Evolutionary conservation across 2,113 vertebrate species (phyloP).

Genomic region (Regulus satrapa): DNA sequence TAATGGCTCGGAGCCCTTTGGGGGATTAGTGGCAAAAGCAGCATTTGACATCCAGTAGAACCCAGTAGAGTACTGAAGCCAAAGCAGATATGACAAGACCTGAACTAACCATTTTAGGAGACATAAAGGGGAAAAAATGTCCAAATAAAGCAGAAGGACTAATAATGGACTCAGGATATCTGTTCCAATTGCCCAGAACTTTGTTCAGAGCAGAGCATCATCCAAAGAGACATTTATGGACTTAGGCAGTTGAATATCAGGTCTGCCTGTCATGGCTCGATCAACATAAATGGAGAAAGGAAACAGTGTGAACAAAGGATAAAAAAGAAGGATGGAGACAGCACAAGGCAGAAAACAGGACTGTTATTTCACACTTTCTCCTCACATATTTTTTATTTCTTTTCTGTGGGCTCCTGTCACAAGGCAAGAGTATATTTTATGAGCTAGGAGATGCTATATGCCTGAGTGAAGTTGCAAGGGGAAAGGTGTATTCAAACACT

Average conservation of each 20-base stretch:
- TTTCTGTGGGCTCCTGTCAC: background rate
- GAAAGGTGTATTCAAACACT: background rate
- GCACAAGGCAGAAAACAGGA: slow-evolving; percentile 6
- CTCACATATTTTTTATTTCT: background rate
- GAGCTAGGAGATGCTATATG: background rate
- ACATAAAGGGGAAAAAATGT: background rate
- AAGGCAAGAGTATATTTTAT: background rate
- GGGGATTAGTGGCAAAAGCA: background rate
- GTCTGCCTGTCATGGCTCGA: background rate
- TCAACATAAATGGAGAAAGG: slow-evolving; percentile 18
- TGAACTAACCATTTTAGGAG: background rate
- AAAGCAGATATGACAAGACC: background rate
- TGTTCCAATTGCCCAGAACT: slow-evolving; percentile 34
- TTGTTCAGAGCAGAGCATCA: slow-evolving; percentile 6
- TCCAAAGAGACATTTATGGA: slow-evolving; percentile 33
- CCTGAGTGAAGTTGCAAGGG: background rate
- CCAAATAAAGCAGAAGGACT: background rate
- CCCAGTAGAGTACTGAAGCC: background rate
- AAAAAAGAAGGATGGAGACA: slow-evolving; percentile 46
- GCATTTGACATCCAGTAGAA: background rate
- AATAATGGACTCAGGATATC: slow-evolving; percentile 18
- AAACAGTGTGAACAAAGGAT: slow-evolving; percentile 44
- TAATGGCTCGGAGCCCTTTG: background rate
- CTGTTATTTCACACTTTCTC: background rate
- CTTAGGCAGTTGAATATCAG: slow-evolving; percentile 21